Evolutionary conservation across 2,113 vertebrate species (phyloP), one percentile per base, ranked within the genome.

Genomic region (Aleadryas rufinucha): DNA sequence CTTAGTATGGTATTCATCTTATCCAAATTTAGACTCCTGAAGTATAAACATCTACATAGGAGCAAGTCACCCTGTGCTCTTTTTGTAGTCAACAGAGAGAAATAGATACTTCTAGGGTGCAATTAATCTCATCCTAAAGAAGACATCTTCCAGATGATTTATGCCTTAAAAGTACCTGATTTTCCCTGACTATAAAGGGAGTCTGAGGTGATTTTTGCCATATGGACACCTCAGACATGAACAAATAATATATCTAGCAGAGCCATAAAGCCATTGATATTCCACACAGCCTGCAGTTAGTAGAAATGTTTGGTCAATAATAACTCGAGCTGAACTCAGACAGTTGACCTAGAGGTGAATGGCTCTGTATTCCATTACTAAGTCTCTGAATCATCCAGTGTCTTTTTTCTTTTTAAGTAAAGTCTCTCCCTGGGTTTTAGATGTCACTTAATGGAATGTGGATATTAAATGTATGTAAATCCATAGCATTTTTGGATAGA

Each of bases 231-330:
- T 93, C 90, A 96, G 83, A 91, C 69, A 69, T 79, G 80, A 90
- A 92, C 80, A 96, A 96, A 92, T 94, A 96, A 92, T 92, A 79
- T 80, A 95, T 91, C 82, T 88, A 94, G n/a, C 83, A 78, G 88
- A 96, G 49, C 64, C 57, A 78, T 94, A 94, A 97, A 93, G 68
- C 77, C 88, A 95, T 16, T 96, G 95, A 96, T 97, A 96, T 91
- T 96, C 82, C 92, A 82, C 93, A 96, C 77, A 94, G 90, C 64
- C 92, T 78, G 72, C 72, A 95, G 94, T 96, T 96, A 96, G 95
- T 93, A 91, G 96, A 97, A 96, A 96, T 92, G 95, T 96, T 96
- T 97, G 96, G 96, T 96, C 95, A 96, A 93, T 96, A 96, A 96
- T 96, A 96, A 96, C 88, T 97, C 0, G 57, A 94, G 88, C 72